Evolutionary conservation across 2,888 invertebrate species (phyloP).

Genomic region (Amphipoea lucens): DNA sequence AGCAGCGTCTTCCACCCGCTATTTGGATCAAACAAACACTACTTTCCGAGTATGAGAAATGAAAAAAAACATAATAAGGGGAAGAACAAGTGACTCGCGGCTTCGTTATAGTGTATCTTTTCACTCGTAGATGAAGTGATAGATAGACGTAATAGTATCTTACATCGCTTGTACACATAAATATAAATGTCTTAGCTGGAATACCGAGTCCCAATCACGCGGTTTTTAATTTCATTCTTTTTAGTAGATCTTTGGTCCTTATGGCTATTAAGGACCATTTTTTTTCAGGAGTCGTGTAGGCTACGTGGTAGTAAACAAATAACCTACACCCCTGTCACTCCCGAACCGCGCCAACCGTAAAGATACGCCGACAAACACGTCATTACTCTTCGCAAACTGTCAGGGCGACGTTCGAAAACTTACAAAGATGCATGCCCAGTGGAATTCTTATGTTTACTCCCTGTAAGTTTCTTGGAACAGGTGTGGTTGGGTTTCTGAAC

Average conservation of each 20-base stretch:
- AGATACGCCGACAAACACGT: conserved; percentile 68
- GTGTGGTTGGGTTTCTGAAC: conserved; percentile 56
- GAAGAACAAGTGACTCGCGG: too few relatives aligned
- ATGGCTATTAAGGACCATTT: not conserved
- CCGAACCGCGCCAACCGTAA: conserved; percentile 64
- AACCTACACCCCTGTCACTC: conserved; percentile 34
- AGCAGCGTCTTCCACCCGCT: too few relatives aligned
- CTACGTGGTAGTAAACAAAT: conserved; percentile 23
- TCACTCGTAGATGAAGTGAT: too few relatives aligned
- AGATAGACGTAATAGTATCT: not conserved
- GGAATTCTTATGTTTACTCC: conserved; percentile 74
- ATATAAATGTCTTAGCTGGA: not conserved
- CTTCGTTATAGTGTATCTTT: too few relatives aligned
- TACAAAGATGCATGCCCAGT: conserved; percentile 71
- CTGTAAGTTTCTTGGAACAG: conserved; percentile 62
- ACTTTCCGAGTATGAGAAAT: too few relatives aligned
- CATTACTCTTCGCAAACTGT: conserved; percentile 73
- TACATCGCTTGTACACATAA: too few relatives aligned
- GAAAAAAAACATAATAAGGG: too few relatives aligned
- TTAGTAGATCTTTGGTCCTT: too few relatives aligned
- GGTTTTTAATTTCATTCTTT: not conserved
- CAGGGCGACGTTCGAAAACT: conserved; percentile 69
- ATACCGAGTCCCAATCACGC: not conserved
- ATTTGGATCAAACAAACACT: too few relatives aligned
- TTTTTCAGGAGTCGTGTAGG: not conserved